A percentile compares a stretch with the other conserved stretches of the same genome.
Conservation (phyloP, 2,888 invertebrate species). For the Sisyra nigra region DNA sequence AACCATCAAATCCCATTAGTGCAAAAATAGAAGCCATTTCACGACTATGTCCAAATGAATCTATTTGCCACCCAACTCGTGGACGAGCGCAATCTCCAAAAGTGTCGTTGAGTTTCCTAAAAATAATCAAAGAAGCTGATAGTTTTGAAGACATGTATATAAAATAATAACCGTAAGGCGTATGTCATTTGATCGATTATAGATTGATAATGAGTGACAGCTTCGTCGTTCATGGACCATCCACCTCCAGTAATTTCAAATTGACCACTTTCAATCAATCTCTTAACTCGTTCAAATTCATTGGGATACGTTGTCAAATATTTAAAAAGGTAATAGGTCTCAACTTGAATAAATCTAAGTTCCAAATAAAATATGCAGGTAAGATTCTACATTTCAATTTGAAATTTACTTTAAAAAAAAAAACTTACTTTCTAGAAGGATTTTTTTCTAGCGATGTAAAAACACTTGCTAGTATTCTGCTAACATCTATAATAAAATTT, state of each 20-base stretch:
- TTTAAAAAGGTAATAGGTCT: constrained; percentile 73
- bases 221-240: constrained; percentile 79
- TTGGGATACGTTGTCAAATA: constrained; percentile 65
- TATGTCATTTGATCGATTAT: constrained; percentile 60
- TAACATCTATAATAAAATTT: too few species aligned
- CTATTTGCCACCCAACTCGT: constrained; percentile 65
- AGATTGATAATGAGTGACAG: constrained; percentile 53
- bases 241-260: constrained; percentile 64
- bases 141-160: too few species aligned
- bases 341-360: constrained; percentile 73
- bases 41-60: constrained; percentile 74
- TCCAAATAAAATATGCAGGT: neutral
- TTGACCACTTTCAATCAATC: constrained; percentile 52
- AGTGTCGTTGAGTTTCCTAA: constrained; percentile 36
- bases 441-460: too few species aligned
- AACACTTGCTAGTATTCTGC: too few species aligned
- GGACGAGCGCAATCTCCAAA: constrained; percentile 60
- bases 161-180: constrained; percentile 60
- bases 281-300: constrained; percentile 40
- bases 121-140: neutral
- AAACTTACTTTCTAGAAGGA: too few species aligned
- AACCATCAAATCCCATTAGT: constrained; percentile 77
- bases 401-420: too few species aligned
- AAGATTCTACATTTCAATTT: too few species aligned
- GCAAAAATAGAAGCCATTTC: constrained; percentile 71